Evolutionary conservation across 2,113 vertebrate genomes (phyloP).

Genomic region (Melanocharis versteri): DNA sequence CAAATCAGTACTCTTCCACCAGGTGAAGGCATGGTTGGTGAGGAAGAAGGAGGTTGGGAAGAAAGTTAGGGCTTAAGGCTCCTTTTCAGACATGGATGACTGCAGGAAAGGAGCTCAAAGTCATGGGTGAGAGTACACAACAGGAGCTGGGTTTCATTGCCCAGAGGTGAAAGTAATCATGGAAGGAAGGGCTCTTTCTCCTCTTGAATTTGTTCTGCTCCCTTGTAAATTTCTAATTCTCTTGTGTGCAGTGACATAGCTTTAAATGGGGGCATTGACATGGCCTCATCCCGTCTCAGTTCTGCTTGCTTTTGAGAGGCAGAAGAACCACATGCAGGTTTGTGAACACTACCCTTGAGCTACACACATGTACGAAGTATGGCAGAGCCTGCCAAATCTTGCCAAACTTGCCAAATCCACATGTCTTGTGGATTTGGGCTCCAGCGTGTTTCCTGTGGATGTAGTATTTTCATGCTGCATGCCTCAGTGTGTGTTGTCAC

Average conservation of each 20-base stretch:
- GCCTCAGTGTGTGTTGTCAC: not conserved
- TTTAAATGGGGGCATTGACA: not conserved
- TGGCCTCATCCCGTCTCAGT: not conserved
- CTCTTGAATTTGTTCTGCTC: not conserved
- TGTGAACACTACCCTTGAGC: not conserved
- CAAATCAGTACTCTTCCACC: not conserved
- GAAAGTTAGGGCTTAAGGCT: not conserved
- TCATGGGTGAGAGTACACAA: not conserved
- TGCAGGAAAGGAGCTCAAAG: not conserved
- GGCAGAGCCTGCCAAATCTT: not conserved
- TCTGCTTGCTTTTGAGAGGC: not conserved
- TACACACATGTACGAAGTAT: not conserved
- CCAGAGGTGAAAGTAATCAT: no score
- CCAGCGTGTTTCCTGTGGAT: not conserved
- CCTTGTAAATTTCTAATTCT: not conserved
- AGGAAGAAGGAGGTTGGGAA: not conserved
- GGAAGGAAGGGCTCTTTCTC: not conserved
- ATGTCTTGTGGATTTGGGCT: not conserved
- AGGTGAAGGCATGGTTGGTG: not conserved
- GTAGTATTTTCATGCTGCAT: not conserved
- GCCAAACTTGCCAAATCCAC: not conserved
- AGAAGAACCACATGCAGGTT: not conserved
- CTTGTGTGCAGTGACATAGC: not conserved
- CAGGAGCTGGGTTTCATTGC: not conserved
- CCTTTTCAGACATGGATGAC: not conserved